These are phyloP conservation scores for Xyrauchen texanus DNA, from an alignment of 2,113 vertebrate species.

Conservation along the genomic window DNA sequence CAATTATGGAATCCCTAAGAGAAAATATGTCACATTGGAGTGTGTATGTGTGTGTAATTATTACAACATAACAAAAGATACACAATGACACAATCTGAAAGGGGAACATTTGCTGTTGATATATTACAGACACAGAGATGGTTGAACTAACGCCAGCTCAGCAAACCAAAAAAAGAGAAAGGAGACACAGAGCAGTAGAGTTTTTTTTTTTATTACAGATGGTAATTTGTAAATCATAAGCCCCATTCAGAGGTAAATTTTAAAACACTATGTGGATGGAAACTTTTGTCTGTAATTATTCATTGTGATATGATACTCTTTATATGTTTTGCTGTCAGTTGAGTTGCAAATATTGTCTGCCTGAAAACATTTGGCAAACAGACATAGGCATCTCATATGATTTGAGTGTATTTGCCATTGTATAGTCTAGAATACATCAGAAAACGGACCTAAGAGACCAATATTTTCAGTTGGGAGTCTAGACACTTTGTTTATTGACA, in stretches of 20 bases:
- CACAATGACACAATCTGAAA: constrained; percentile 3
- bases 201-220: constrained; percentile 29
- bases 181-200: not conserved
- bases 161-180: constrained; percentile 12
- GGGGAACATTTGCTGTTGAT: constrained; percentile 6
- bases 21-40: constrained; percentile 1
- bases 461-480: constrained; percentile 42
- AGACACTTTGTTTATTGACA: constrained; percentile 48
- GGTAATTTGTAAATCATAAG: constrained; percentile 49
- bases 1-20: constrained; percentile 39
- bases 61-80: constrained; percentile 43
- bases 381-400: constrained; percentile 35
- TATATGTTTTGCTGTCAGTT: constrained; percentile 37
- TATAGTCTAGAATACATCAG: constrained; percentile 41
- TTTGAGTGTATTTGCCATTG: constrained; percentile 41
- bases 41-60: constrained; percentile 26
- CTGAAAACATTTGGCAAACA: constrained; percentile 43
- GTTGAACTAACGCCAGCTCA: not conserved
- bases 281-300: constrained; percentile 49
- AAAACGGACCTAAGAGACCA: constrained; percentile 29
- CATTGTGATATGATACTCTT: constrained; percentile 42
- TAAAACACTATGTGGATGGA: constrained; percentile 49
- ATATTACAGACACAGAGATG: constrained; percentile 16
- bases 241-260: constrained; percentile 41
- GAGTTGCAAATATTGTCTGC: constrained; percentile 43